phyloP scores from a whole-genome alignment of 2,888 invertebrate genomes.

The Luperina testacea region DNA sequence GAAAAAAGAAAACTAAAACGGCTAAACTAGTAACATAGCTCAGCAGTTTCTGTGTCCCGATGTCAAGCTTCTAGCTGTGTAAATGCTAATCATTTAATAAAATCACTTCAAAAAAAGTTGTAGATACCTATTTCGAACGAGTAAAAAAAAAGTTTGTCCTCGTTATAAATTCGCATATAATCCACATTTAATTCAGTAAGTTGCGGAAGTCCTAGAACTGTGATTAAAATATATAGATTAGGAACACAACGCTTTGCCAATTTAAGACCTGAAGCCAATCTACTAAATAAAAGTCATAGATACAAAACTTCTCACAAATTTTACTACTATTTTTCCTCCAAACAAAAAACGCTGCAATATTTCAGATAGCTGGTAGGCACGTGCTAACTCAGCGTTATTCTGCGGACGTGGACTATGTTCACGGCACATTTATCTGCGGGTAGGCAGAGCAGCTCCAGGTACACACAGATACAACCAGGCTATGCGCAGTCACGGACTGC shows the following conservation, averaged over 20 bases:
- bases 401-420: constrained; percentile 49
- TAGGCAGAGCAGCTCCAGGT: constrained; percentile 43
- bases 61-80: not conserved
- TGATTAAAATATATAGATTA: not conserved
- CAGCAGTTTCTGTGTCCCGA: not conserved
- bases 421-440: constrained; percentile 53
- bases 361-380: constrained; percentile 47
- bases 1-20: not conserved
- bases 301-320: not conserved
- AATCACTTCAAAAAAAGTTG: not conserved
- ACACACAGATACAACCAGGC: constrained; percentile 29
- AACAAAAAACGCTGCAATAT: constrained; percentile 37
- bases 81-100: not conserved
- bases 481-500: constrained; percentile 61
- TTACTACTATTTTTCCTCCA: constrained; percentile 5
- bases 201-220: too few relatives aligned
- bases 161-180: not conserved
- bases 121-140: not conserved
- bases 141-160: not conserved
- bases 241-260: not conserved
- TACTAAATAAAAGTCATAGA: constrained; percentile 11
- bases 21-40: not conserved
- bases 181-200: not conserved
- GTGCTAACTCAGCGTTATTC: constrained; percentile 51
- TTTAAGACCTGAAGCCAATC: constrained; percentile 1